These are phyloP conservation scores for crab-eating macaque (Macaca fascicularis) DNA, from an alignment of 2,113 vertebrate genomes.

Conservation along the genomic window DNA sequence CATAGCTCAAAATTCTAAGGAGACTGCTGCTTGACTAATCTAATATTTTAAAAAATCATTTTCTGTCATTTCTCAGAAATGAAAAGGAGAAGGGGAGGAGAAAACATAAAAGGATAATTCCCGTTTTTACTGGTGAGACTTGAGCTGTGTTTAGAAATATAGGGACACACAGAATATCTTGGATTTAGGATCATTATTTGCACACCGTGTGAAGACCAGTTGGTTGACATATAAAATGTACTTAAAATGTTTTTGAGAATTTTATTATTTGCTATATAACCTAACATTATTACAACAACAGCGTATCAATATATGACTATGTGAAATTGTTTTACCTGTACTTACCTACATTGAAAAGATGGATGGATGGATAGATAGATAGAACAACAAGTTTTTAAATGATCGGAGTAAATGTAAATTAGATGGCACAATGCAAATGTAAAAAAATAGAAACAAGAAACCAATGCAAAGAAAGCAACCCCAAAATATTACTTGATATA, in stretches of 20 bases:
- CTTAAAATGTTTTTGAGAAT: neutral
- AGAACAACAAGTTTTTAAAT: neutral
- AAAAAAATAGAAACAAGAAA: neutral
- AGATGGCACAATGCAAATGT: neutral
- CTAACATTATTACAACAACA: neutral
- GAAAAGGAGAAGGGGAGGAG: neutral
- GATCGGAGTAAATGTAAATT: neutral
- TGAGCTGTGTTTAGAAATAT: neutral
- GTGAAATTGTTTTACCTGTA: neutral
- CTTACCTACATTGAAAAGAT: neutral
- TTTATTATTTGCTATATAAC: neutral
- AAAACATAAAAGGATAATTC: neutral
- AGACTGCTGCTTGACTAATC: neutral
- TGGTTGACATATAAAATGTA: neutral
- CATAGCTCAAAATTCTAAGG: conserved; percentile 15
- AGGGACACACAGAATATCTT: neutral
- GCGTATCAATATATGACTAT: neutral
- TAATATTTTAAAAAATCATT: neutral
- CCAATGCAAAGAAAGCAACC: neutral
- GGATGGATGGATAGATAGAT: neutral
- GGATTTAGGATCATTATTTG: neutral
- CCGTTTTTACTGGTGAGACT: neutral
- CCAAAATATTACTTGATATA: neutral
- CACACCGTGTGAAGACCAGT: neutral
- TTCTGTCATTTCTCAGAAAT: neutral